phyloP scores from a whole-genome alignment of 2,888 invertebrate genomes.

The Saturnia japonica region DNA sequence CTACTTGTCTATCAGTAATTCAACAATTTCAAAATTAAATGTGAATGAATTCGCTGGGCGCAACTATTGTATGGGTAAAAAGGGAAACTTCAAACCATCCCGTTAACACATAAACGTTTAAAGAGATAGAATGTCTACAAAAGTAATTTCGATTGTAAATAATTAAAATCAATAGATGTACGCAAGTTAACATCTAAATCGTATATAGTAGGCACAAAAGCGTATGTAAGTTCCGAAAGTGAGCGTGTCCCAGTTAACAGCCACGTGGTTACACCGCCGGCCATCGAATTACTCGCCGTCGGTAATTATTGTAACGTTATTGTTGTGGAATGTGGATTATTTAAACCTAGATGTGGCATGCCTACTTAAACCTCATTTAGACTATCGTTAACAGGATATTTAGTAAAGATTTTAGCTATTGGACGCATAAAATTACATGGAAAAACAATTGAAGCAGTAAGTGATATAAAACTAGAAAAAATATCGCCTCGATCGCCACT shows the following conservation, averaged over 20 bases:
- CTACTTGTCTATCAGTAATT: too few relatives aligned
- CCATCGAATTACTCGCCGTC: constrained; percentile 30
- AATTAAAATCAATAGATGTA: background rate
- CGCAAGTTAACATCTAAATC: background rate
- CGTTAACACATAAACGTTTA: background rate
- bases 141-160: background rate
- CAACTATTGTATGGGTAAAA: background rate
- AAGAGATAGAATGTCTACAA: background rate
- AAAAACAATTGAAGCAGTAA: too few relatives aligned
- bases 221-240: constrained; percentile 38
- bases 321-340: background rate
- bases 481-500: too few relatives aligned
- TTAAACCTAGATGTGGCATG: constrained; percentile 19
- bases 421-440: too few relatives aligned
- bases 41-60: too few relatives aligned
- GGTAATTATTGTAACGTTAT: constrained; percentile 26
- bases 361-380: background rate
- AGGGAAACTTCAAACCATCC: background rate
- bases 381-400: background rate
- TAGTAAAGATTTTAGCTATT: too few relatives aligned
- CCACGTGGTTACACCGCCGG: constrained; percentile 41
- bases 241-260: constrained; percentile 42
- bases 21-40: too few relatives aligned
- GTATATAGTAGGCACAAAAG: background rate
- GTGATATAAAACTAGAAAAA: too few relatives aligned